Base-by-base conservation (phyloP, 2,113 vertebrate genomes). In the Archocentrus centrarchus region DNA sequence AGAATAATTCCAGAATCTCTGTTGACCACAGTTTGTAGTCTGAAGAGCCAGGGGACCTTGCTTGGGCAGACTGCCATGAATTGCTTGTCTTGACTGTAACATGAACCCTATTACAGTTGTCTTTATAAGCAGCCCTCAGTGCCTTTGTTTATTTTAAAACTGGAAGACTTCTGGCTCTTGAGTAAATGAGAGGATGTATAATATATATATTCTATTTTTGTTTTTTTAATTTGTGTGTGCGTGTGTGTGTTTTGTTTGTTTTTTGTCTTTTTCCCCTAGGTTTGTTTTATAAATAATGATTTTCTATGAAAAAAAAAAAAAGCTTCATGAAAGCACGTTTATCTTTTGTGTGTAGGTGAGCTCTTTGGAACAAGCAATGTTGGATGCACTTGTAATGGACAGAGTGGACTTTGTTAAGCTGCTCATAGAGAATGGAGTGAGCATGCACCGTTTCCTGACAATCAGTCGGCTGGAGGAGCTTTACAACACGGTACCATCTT, bases 401-500 rank as follows among this genome's bases (percentile, higher is more conserved):
- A 96, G 98, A 93, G 98, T 99, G 93, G 97, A 98, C 14, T 99
- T 99, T 96, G 98, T 99, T 32, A 99, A 99, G 94, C 95, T 99
- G 90, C 96, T 99, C 60, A 99, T 99, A 88, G 98, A 99, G 94
- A 99, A 99, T 7, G 98, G 98, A 78, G 98, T 99, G 70, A 99
- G 98, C 97, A 99, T 99, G 98, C 98, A 99, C 93, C 97, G 99
- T 78, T 99, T 99, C 75, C 97, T 99, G 84, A 99, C 98, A 62
- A 99, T 99, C 93, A 97, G 94, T 60, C 96, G 98, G 37, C 94
- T 99, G 82, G 98, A 99, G 94, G 98, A 99, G 92, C 98, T 99
- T 81, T 99, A 99, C 93, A 99, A 99, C 93, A 99, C 96, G 87
- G 98, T 99, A 97, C 95, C 35, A 1, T 41, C n/a, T 22, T 47